Evolutionary conservation across 2,113 vertebrate genomes (phyloP), one percentile per base, ranked within the genome.

Genomic region (Athene noctua): DNA sequence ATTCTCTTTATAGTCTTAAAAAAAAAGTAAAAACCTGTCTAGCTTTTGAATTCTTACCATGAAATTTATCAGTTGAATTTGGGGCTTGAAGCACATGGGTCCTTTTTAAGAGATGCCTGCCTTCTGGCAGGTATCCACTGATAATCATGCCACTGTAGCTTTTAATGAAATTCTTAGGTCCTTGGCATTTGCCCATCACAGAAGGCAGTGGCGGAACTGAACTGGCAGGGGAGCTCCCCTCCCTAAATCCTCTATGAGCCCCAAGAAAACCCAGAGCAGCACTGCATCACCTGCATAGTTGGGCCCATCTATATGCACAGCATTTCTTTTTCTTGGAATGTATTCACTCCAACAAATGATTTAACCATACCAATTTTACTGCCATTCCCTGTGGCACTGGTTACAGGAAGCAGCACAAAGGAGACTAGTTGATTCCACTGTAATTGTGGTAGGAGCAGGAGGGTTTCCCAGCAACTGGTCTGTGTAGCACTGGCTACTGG

Each of bases 381-480:
- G 65, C 63, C 1, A 0, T 19, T 66, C 80, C 63, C 88, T 19
- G 61, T 5, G 2, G 91, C 75, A 62, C 1, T 1, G 15, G 30
- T 51, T 47, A 67, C 86, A 84, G 11, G 18, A 70, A 71, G 72
- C 68, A 23, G 77, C 74, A 95, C 54, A 90, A 75, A 91, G 67
- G 47, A 72, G 49, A 40, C 36, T 0, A 47, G 34, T 10, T 55
- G 70, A 66, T 58, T 63, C 49, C 58, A 65, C 62, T 46, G 23
- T 75, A 80, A 92, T 7, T 75, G 70, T 8, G 1, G 91, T 74
- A 91, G 65, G 80, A 94, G 68, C 88, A 67, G 26, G 18, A 91
- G 32, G 55, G 92, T 91, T 93, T 92, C 95, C 90, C 93, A 92
- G 93, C 94, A 95, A 96, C 91, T 95, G 61, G 13, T 59, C 47